phyloP scores from a whole-genome alignment of 2,888 invertebrate species.

The Helobdella robusta region DNA sequence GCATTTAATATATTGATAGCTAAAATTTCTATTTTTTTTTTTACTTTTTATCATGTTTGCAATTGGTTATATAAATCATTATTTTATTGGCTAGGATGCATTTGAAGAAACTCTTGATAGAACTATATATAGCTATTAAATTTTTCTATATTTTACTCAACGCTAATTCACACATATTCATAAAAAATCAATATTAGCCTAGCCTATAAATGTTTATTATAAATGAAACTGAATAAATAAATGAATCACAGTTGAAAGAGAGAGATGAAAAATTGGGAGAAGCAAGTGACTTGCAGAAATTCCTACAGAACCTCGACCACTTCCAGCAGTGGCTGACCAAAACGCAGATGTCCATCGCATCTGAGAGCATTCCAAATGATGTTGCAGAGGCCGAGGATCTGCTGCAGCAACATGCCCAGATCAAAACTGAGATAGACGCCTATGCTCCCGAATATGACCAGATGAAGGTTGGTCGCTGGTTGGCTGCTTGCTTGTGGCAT shows the following conservation, averaged over 20 bases:
- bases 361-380: constrained; percentile 48
- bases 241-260: constrained; percentile 69
- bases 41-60: neutral
- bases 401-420: constrained; percentile 90
- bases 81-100: neutral
- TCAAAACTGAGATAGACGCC: constrained; percentile 95
- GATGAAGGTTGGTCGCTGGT: no score
- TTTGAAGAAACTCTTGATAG: no score
- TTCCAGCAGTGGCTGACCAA: constrained; percentile 98
- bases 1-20: neutral
- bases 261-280: constrained; percentile 96
- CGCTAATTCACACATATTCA: no score
- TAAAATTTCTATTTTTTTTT: neutral
- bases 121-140: no score
- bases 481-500: no score
- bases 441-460: constrained; percentile 94
- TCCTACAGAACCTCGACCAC: constrained; percentile 81
- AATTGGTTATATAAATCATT: neutral
- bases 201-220: no score
- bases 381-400: constrained; percentile 82
- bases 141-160: no score
- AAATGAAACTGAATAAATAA: no score
- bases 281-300: constrained; percentile 89
- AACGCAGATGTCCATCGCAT: constrained; percentile 77
- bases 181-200: no score